These are phyloP conservation scores for Sitta europaea DNA, from an alignment of 2,113 vertebrate genomes.

Conservation along the genomic window DNA sequence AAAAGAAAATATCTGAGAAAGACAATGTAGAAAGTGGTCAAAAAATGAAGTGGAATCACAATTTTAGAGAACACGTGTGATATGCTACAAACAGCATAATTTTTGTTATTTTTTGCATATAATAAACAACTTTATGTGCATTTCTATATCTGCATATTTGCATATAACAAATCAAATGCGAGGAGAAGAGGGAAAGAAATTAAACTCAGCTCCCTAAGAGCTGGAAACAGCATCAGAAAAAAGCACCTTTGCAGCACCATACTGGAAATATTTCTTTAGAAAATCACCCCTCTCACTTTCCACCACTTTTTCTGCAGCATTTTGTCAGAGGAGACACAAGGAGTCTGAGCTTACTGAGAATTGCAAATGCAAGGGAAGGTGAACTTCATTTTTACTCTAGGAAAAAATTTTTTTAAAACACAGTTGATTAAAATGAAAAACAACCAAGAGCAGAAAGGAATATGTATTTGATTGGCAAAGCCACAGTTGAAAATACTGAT, in stretches of 20 bases:
- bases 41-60: neutral
- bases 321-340: neutral
- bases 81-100: neutral
- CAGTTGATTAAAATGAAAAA: neutral
- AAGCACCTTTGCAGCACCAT: neutral
- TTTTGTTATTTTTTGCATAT: neutral
- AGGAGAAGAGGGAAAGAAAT: neutral
- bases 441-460: neutral
- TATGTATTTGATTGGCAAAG: neutral
- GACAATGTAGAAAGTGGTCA: neutral
- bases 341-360: neutral
- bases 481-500: neutral
- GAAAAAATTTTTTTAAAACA: neutral
- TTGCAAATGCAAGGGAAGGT: neutral
- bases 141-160: neutral
- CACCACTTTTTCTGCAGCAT: neutral
- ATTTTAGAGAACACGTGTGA: rapidly evolving
- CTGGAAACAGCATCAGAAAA: neutral
- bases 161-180: neutral
- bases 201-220: neutral
- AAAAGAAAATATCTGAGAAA: neutral
- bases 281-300: neutral
- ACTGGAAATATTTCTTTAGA: neutral
- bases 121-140: neutral
- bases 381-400: neutral